Evolutionary conservation across 2,113 vertebrate species (phyloP), one percentile per base, ranked within the genome.

Genomic region (Cryptotis parvus): DNA sequence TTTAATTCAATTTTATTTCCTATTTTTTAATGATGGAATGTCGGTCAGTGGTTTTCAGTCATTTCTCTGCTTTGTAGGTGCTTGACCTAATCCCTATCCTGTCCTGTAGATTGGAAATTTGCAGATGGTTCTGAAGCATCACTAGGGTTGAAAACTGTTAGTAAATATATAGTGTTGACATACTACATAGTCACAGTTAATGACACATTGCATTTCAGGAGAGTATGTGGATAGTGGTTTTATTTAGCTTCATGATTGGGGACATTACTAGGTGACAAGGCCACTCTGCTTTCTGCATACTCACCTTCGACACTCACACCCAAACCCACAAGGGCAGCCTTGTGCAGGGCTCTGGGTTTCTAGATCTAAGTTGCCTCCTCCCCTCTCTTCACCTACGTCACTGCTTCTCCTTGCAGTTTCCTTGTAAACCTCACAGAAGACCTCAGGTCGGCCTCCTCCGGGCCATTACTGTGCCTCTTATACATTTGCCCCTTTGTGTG

Each of bases 41-140:
- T 77, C 89, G 81, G 69, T 35, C 45, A 66, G 9, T 72, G 55
- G 41, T 49, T 39, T 90, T 89, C 16, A 80, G 55, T 58, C 55
- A 58, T 24, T 58, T 3, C 22, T 58, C 6, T 22, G 55, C 76
- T n/a, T 29, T 66, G 5, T 41, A 35, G 27, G 15, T 65, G 9
- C 37, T 6, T 33, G 6, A 37, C 37, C 9, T 68, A 29, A 20
- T 4, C 9, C 31, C 26, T 49, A 63, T 31, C 20, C 29, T 31
- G 5, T 37, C 63, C 15, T 49, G 4, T 24, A 52, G 45, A 16
- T 11, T 41, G 82, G 10, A 29, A 75, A 27, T 78, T 37, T 35
- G 7, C 18, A 4, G 15, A 45, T 91, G 14, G 26, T 61, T 91
- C 73, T 74, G 55, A 84, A 31, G 63, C 68, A 61, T 63, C 6